phyloP scores from a whole-genome alignment of 2,888 invertebrate species.

The Drosophila affinis region DNA sequence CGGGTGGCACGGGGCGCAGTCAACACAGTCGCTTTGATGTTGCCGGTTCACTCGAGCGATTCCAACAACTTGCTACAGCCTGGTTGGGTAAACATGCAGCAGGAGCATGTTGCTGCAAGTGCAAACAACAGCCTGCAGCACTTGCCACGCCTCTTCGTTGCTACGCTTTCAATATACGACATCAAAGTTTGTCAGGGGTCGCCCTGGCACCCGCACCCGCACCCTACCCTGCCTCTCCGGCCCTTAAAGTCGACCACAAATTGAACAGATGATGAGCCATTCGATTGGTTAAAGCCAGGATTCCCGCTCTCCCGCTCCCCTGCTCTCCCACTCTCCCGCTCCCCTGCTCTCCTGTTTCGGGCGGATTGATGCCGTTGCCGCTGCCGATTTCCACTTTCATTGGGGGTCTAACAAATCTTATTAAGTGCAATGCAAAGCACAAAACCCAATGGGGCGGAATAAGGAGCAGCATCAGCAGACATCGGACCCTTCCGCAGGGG shows the following conservation, averaged over 20 bases:
- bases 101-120: constrained; percentile 31
- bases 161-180: constrained; percentile 37
- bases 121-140: constrained; percentile 29
- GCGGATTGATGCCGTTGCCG: too few relatives aligned
- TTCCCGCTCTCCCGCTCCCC: not conserved
- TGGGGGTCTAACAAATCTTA: constrained; percentile 47
- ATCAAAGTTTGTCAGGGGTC: constrained; percentile 1
- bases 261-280: constrained; percentile 35
- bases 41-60: constrained; percentile 13
- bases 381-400: constrained; percentile 1
- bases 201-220: constrained; percentile 1
- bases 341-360: not conserved
- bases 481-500: constrained; percentile 16
- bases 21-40: constrained; percentile 16
- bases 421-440: constrained; percentile 51
- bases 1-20: not conserved
- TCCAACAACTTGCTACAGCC: constrained; percentile 24
- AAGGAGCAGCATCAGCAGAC: constrained; percentile 43
- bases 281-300: constrained; percentile 4
- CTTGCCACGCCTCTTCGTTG: constrained; percentile 44
- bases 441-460: constrained; percentile 66
- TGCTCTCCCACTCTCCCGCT: too few relatives aligned
- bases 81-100: constrained; percentile 40
- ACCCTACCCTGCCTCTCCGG: not conserved
- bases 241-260: constrained; percentile 46